Percentiles rank a stretch among this genome's conserved stretches.
These are phyloP conservation scores for Pterostichus niger DNA, from an alignment of 2,888 invertebrate genomes.

Conservation along the genomic window DNA sequence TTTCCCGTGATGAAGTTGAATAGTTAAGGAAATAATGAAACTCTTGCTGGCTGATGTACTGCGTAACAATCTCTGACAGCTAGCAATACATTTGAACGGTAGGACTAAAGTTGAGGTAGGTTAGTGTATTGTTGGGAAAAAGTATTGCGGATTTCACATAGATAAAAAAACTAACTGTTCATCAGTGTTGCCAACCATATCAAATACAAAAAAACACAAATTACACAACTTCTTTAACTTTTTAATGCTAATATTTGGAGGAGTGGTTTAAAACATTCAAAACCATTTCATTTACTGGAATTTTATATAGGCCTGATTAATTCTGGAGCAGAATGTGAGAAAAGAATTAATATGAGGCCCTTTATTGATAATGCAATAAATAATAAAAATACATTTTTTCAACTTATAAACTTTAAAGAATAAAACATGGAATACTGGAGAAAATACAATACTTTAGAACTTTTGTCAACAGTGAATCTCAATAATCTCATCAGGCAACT, in stretches of 20 bases:
- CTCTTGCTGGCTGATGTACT: too few relatives aligned
- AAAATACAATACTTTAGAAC: constrained; percentile 65
- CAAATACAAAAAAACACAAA: neutral
- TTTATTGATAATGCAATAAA: constrained; percentile 66
- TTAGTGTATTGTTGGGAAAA: too few relatives aligned
- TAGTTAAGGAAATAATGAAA: too few relatives aligned
- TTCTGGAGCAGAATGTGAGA: neutral
- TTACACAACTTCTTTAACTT: too few relatives aligned
- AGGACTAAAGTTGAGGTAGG: too few relatives aligned
- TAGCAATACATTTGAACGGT: too few relatives aligned
- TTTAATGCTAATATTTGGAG: too few relatives aligned
- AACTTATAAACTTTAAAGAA: constrained; percentile 64
- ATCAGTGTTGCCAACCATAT: constrained; percentile 3
- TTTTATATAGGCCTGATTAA: neutral
- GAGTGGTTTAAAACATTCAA: too few relatives aligned
- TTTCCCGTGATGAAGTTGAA: too few relatives aligned
- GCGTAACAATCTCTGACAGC: too few relatives aligned
- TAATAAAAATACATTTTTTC: constrained; percentile 65
- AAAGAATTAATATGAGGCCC: constrained; percentile 59
- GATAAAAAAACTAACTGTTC: neutral
- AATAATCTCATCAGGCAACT: constrained; percentile 65
- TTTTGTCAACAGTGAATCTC: constrained; percentile 64
- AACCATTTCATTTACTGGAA: too few relatives aligned
- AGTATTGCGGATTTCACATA: too few relatives aligned
- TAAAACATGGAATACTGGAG: constrained; percentile 66